Base-by-base conservation (phyloP, 2,797 vertebrate species). In the Centropyge bicolor region DNA sequence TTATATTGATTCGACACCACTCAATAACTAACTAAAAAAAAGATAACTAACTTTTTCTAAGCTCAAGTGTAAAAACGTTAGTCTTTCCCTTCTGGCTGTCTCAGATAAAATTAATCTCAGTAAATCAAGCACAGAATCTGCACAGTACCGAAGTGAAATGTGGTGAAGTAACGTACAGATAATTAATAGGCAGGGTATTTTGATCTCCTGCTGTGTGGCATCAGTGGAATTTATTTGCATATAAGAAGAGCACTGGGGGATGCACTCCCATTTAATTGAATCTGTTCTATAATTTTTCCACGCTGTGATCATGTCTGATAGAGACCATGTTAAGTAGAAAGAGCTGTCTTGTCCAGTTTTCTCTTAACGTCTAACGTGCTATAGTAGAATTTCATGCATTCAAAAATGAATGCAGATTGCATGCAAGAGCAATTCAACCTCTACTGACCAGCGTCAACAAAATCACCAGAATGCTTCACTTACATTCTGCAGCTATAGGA, bases 141-240 rank as follows among this genome's bases (percentile, higher is more conserved):
- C 45, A 64, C 51, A 8, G 38, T 14, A 35, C n/a, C 16, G 41
- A 19, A 8, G 49, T 36, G 0, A 70, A 70, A 31, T 41, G 56
- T 57, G 36, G 48, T 55, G 16, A 57, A 41, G 31, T 52, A 69
- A 70, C 24, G 27, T 46, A 36, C 16, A 56, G 27, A 68, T 65
- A 69, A 79, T 76, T 73, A 60, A 59, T 36, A 73, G 22, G 35
- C 14, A 24, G 10, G 2, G 14, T 48, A 13, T 31, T 61, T 65
- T 20, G 48, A 73, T 60, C 27, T 45, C 73, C 87, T 70, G 46
- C 69, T 72, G 77, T 41, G 67, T n/a, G 48, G 72, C 60, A 66
- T 67, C 38, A 62, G 27, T 51, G 24, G 22, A 62, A 59, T 8
- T 14, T 13, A 64, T 76, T 73, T 77, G 46, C 67, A 80, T 55